Evolutionary conservation across 2,113 vertebrate genomes (phyloP).

Genomic region (Empidonax alnorum): DNA sequence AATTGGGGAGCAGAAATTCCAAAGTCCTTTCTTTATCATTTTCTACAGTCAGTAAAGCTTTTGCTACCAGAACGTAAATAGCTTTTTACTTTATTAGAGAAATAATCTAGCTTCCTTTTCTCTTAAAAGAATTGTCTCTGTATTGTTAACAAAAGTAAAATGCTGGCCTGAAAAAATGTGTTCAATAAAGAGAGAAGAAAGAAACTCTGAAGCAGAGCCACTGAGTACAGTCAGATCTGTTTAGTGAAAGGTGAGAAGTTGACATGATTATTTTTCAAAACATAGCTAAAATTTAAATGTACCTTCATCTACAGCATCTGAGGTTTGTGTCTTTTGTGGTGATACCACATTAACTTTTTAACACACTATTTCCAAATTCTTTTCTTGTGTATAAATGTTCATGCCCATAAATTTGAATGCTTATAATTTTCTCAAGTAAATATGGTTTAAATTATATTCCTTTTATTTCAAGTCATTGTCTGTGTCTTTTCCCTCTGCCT

Average conservation of each 20-base stretch:
- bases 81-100: neutral
- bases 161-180: neutral
- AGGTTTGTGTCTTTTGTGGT: neutral
- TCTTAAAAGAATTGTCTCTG: neutral
- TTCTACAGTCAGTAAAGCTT: neutral
- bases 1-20: neutral
- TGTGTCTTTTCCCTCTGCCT: neutral
- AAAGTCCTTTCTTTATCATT: neutral
- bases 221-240: neutral
- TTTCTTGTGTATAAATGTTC: neutral
- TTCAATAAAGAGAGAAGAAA: neutral
- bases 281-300: neutral
- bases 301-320: neutral
- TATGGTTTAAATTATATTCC: neutral
- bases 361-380: neutral
- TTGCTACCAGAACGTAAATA: neutral
- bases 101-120: neutral
- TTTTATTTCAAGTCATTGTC: constrained; percentile 10
- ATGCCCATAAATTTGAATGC: neutral
- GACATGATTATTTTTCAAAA: neutral
- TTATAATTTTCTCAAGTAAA: neutral
- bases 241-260: neutral
- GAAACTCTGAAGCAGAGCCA: neutral
- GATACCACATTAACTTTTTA: neutral
- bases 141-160: neutral